Evolutionary conservation across 2,113 vertebrate genomes (phyloP).

Genomic region (Urocitellus parryii): DNA sequence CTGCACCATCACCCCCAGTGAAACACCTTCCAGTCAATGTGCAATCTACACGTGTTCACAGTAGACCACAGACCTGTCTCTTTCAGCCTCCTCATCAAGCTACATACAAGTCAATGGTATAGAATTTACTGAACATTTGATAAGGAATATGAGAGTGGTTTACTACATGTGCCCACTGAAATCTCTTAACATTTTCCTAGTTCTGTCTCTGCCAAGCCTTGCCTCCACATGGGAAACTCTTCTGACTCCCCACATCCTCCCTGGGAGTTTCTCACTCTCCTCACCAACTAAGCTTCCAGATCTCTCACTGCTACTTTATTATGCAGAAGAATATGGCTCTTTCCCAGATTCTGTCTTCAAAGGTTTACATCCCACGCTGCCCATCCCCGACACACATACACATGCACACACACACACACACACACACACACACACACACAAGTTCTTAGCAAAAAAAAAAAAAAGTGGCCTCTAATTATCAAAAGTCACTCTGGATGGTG

Average conservation of each 20-base stretch:
- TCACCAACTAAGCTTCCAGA: not conserved
- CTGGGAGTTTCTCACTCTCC: not conserved
- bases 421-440: too few species aligned
- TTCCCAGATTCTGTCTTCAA: conserved; percentile 24
- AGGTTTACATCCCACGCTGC: conserved; percentile 16
- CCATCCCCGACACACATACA: not conserved
- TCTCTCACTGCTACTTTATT: not conserved
- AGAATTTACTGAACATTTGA: not conserved
- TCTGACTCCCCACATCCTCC: not conserved
- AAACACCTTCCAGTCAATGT: not conserved
- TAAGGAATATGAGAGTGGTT: not conserved
- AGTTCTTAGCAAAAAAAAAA: not conserved
- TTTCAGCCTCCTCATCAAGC: not conserved
- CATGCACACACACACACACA: too few species aligned
- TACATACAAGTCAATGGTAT: not conserved
- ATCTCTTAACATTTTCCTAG: not conserved
- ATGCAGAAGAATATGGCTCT: not conserved
- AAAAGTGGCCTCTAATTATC: not conserved
- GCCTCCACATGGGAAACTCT: not conserved
- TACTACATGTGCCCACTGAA: not conserved
- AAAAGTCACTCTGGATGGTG: not conserved
- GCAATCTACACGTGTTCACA: conserved; percentile 1
- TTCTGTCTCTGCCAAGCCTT: not conserved
- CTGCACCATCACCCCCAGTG: not conserved
- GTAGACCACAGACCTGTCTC: not conserved